phyloP scores from a whole-genome alignment of 2,888 invertebrate species.

The Elegia similella region DNA sequence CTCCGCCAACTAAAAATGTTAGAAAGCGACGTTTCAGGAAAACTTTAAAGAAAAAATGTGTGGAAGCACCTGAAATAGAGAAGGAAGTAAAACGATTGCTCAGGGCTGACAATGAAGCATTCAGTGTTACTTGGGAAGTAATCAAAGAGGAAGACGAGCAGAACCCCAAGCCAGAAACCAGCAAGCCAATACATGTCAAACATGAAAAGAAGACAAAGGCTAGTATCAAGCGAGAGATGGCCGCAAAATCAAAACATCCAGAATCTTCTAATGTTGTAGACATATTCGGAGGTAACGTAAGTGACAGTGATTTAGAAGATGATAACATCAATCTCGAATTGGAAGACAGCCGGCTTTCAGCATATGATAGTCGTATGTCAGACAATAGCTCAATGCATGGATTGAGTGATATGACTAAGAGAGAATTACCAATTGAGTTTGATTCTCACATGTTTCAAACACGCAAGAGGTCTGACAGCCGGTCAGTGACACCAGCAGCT shows the following conservation, averaged over 20 bases:
- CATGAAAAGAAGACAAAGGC: slow-evolving; percentile 60
- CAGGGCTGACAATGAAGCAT: slow-evolving; percentile 95
- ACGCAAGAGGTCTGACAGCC: slow-evolving; percentile 41
- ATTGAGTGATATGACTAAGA: slow-evolving; percentile 39
- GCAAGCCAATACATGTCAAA: slow-evolving; percentile 39
- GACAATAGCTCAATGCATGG: slow-evolving; percentile 75
- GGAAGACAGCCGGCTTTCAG: slow-evolving; percentile 89
- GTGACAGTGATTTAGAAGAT: slow-evolving; percentile 92
- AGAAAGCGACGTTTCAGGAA: slow-evolving; percentile 95
- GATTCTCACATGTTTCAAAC: slow-evolving; percentile 59
- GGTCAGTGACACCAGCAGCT: slow-evolving; percentile 40
- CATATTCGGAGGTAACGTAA: slow-evolving; percentile 95
- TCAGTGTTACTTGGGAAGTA: slow-evolving; percentile 93
- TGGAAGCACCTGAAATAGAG: slow-evolving; percentile 98
- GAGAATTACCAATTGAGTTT: slow-evolving; percentile 57
- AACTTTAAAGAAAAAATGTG: slow-evolving; percentile 97
- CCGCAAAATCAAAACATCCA: slow-evolving; percentile 37
- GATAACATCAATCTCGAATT: slow-evolving; percentile 89
- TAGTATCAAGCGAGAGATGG: slow-evolving; percentile 39
- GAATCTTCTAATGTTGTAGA: slow-evolving; percentile 80
- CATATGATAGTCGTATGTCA: slow-evolving; percentile 87
- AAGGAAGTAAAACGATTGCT: slow-evolving; percentile 97
- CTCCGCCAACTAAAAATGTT: slow-evolving; percentile 97
- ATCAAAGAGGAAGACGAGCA: slow-evolving; percentile 93
- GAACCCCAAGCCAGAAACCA: slow-evolving; percentile 55